A percentile compares a stretch with the other conserved stretches of the same genome.
Evolutionary conservation across 1,140 invertebrate genomes (phyloP).

Genomic region (Hycleus cichorii): DNA sequence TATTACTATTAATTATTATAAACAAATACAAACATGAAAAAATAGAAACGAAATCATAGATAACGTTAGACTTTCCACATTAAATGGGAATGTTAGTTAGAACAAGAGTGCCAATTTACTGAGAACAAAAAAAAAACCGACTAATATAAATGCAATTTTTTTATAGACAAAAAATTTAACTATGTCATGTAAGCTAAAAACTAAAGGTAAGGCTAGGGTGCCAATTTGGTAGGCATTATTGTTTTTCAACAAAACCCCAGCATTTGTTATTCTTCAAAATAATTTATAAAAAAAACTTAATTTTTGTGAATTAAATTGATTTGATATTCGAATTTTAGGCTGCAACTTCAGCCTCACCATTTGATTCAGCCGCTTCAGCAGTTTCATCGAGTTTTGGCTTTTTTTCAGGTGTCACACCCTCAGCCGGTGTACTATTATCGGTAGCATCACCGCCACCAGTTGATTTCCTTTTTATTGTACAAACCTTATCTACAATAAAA

Average conservation of each 20-base stretch:
- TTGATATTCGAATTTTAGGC: constrained; percentile 46
- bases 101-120: constrained; percentile 19
- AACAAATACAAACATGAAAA: neutral
- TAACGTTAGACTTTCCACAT: constrained; percentile 16
- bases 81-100: constrained; percentile 19
- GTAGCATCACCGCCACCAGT: constrained; percentile 46
- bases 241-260: constrained; percentile 17
- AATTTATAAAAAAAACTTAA: too few relatives aligned
- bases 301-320: neutral
- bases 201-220: constrained; percentile 23
- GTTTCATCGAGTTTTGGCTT: constrained; percentile 61
- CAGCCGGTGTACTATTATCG: constrained; percentile 43
- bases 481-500: constrained; percentile 36
- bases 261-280: constrained; percentile 11
- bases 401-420: constrained; percentile 60
- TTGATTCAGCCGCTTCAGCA: constrained; percentile 46
- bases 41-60: neutral
- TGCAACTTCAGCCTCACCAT: constrained; percentile 52
- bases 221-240: constrained; percentile 13
- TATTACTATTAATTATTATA: constrained; percentile 1
- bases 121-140: constrained; percentile 19
- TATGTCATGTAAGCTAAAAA: constrained; percentile 25
- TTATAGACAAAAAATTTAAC: constrained; percentile 21
- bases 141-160: constrained; percentile 33
- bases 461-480: constrained; percentile 65